Conservation (phyloP, 2,113 vertebrate species). For the Corythornis vintsioides region DNA sequence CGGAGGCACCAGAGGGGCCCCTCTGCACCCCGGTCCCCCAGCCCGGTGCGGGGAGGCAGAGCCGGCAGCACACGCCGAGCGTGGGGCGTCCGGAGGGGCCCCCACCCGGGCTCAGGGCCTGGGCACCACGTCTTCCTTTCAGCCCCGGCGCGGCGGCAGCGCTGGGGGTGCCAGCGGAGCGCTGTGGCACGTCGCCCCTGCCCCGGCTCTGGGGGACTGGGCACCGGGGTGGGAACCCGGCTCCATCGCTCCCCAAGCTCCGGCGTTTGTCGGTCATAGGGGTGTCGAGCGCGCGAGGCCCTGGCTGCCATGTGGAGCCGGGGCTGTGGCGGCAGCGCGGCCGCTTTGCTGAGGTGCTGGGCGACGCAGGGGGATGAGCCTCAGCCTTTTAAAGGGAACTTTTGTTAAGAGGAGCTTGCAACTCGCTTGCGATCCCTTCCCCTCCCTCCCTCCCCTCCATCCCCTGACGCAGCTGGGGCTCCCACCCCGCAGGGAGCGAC, state of each 20-base stretch:
- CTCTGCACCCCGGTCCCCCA: not conserved
- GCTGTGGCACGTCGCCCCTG: not conserved
- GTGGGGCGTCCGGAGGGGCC: not conserved
- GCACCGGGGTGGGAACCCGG: not conserved
- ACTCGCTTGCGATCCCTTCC: slow-evolving; percentile 30
- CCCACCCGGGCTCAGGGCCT: not conserved
- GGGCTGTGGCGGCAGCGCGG: not conserved
- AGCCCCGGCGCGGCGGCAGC: not conserved
- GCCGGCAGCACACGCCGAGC: not conserved
- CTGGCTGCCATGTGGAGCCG: not conserved
- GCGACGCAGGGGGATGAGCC: slow-evolving; percentile 6
- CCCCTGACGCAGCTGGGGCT: not conserved
- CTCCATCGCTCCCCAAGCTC: not conserved
- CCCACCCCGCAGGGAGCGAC: not conserved
- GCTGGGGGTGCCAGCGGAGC: not conserved
- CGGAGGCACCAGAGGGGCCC: not conserved
- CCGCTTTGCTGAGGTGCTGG: slow-evolving; percentile 20
- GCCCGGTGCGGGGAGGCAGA: slow-evolving; percentile 14
- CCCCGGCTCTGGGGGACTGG: not conserved
- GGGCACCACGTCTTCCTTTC: slow-evolving; percentile 68
- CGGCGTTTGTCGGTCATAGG: not conserved
- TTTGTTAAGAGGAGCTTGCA: slow-evolving; percentile 64
- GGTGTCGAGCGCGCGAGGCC: slow-evolving; percentile 9
- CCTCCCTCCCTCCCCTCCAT: not conserved
- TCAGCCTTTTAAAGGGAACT: slow-evolving; percentile 61